Conservation (phyloP, 2,888 invertebrate genomes). For the Leucania comma region DNA sequence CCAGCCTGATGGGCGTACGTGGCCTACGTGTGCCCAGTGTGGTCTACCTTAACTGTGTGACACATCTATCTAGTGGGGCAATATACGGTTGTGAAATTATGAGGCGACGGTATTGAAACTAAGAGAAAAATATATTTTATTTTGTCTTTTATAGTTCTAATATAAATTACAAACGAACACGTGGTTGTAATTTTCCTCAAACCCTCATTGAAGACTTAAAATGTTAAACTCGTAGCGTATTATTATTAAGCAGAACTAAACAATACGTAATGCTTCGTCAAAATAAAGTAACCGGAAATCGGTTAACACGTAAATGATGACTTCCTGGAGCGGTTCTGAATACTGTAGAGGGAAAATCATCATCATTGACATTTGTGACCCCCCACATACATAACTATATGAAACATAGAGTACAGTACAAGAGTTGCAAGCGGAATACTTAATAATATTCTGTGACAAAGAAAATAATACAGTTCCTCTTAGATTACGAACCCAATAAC, state of each 20-base stretch:
- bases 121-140: too few species aligned
- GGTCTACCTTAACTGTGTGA: too few species aligned
- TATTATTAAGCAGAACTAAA: not conserved
- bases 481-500: too few species aligned
- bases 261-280: not conserved
- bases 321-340: not conserved
- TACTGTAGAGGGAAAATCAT: slow-evolving; percentile 16
- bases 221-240: not conserved
- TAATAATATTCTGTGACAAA: not conserved
- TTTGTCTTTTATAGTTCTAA: not conserved
- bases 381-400: not conserved
- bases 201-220: not conserved
- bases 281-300: slow-evolving; percentile 9
- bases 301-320: not conserved
- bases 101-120: too few species aligned
- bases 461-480: not conserved
- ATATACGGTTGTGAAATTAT: too few species aligned
- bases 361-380: not conserved
- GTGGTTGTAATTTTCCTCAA: not conserved
- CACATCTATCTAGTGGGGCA: too few species aligned
- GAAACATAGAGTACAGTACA: not conserved
- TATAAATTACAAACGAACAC: not conserved
- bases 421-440: not conserved
- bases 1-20: too few species aligned
- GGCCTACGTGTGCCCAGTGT: too few species aligned